Percentiles rank a stretch among this genome's conserved stretches.
Conservation (phyloP, 2,888 invertebrate genomes). For the Patella pellucida region DNA sequence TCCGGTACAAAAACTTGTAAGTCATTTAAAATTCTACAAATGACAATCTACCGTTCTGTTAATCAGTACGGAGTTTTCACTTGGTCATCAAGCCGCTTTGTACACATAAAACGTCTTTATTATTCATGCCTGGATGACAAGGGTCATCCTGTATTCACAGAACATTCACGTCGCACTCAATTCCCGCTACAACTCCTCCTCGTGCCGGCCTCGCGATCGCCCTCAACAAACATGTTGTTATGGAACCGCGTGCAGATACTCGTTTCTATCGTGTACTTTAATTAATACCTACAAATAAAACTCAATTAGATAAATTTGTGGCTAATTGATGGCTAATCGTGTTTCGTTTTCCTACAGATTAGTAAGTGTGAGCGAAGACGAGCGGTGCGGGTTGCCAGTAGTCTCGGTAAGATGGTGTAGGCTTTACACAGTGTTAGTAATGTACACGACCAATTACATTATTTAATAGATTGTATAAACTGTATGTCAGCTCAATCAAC, state of each 20-base stretch:
- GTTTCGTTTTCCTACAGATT: constrained; percentile 16
- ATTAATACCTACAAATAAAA: constrained; percentile 30
- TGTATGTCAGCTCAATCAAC: constrained; percentile 12
- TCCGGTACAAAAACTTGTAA: not conserved
- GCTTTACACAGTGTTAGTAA: constrained; percentile 3
- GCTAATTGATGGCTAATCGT: constrained; percentile 29
- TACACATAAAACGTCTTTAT: not conserved
- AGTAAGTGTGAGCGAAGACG: constrained; percentile 6
- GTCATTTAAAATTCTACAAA: constrained; percentile 5
- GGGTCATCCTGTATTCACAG: constrained; percentile 12
- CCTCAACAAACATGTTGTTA: constrained; percentile 24
- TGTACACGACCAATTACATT: constrained; percentile 24
- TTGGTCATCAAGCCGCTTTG: not conserved
- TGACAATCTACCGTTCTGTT: constrained; percentile 1
- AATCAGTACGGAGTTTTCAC: not conserved
- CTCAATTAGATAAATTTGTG: constrained; percentile 27
- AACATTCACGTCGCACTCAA: constrained; percentile 14
- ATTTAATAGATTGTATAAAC: constrained; percentile 26
- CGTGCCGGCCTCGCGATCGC: constrained; percentile 16
- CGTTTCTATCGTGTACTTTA: constrained; percentile 15
- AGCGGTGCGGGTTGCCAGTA: constrained; percentile 11
- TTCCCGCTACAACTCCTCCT: constrained; percentile 18
- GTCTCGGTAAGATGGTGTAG: not conserved
- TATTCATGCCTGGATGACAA: not conserved
- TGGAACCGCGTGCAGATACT: constrained; percentile 11